These are phyloP conservation scores for Zeugodacus cucurbitae DNA, from an alignment of 1,140 invertebrate species.

Conservation along the genomic window DNA sequence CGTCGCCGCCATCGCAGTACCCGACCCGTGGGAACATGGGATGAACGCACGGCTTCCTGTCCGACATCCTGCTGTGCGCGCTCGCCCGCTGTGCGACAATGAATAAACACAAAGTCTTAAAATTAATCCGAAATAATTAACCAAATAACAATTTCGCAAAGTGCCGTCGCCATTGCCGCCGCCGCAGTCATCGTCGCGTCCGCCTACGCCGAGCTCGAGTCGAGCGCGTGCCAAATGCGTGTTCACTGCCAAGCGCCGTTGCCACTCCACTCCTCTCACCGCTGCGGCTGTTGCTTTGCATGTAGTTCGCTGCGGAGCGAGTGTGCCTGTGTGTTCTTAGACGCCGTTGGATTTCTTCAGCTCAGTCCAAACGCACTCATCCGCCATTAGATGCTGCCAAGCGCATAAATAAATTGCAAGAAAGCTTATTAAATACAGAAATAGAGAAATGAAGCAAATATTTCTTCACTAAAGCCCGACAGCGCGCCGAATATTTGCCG, in stretches of 20 bases:
- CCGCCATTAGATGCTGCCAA: not conserved
- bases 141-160: constrained; percentile 42
- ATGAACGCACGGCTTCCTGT: not conserved
- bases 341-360: not conserved
- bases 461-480: not conserved
- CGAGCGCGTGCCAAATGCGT: not conserved
- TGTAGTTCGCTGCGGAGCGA: not conserved
- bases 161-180: not conserved
- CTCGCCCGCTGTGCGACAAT: constrained; percentile 28
- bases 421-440: constrained; percentile 8
- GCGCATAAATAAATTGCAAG: constrained; percentile 24
- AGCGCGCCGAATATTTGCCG: not conserved
- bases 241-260: not conserved
- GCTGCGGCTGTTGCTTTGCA: not conserved
- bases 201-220: not conserved
- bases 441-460: not conserved
- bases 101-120: constrained; percentile 39
- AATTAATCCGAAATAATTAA: constrained; percentile 45
- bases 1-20: not conserved
- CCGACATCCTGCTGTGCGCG: constrained; percentile 15
- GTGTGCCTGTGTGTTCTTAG: not conserved
- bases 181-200: not conserved
- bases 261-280: not conserved
- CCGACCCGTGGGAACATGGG: no score
- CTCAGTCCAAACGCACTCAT: not conserved